Evolutionary conservation across 2,888 invertebrate species (phyloP).

Genomic region (Tachina grossa): DNA sequence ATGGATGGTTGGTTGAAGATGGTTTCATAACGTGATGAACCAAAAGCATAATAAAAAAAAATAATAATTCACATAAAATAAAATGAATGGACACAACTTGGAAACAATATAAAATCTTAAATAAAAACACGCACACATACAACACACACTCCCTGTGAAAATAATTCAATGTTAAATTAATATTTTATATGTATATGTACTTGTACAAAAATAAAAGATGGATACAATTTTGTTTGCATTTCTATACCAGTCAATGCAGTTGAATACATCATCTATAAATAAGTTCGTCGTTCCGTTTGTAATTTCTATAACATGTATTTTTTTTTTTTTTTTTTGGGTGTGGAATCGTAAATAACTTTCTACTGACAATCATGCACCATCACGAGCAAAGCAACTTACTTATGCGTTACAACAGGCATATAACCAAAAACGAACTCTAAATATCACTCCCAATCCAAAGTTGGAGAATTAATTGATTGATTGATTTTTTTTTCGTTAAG

Average conservation of each 20-base stretch:
- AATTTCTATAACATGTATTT: no score
- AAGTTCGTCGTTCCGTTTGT: no score
- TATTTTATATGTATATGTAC: conserved; percentile 50
- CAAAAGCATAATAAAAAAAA: conserved; percentile 5
- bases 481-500: no score
- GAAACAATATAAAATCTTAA: conserved; percentile 50
- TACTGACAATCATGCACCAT: no score
- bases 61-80: conserved; percentile 37
- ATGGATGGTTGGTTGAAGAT: conserved; percentile 51
- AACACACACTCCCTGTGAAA: background rate
- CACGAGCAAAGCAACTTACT: no score
- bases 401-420: no score
- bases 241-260: background rate
- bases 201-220: conserved; percentile 32
- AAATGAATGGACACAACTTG: conserved; percentile 49
- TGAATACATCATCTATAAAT: no score
- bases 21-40: conserved; percentile 43
- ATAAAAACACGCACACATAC: conserved; percentile 16
- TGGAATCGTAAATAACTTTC: no score
- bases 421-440: no score
- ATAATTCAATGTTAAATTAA: conserved; percentile 60
- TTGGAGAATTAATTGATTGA: no score
- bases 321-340: no score
- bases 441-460: no score
- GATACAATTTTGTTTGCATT: conserved; percentile 54